Conservation (phyloP, 1,140 invertebrate genomes). For the Orussus abietinus region DNA sequence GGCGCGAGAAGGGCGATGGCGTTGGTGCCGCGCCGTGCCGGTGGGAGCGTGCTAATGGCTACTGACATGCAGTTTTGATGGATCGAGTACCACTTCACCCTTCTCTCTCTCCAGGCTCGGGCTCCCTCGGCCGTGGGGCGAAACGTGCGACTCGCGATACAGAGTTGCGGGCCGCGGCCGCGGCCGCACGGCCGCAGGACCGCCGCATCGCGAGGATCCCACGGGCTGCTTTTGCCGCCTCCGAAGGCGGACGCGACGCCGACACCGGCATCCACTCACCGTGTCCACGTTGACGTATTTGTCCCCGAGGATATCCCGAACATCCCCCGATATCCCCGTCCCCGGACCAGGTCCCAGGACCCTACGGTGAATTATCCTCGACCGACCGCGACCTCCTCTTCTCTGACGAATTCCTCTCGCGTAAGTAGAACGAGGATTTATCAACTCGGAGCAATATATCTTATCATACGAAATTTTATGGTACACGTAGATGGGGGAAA, state of each 20-base stretch:
- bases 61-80: constrained; percentile 59
- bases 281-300: constrained; percentile 49
- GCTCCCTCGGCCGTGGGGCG: constrained; percentile 30
- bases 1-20: constrained; percentile 8
- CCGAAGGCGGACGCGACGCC: constrained; percentile 29
- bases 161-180: too few species aligned
- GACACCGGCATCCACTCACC: constrained; percentile 23
- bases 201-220: too few species aligned
- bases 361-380: constrained; percentile 1
- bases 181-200: too few species aligned
- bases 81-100: constrained; percentile 49
- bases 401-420: too few species aligned
- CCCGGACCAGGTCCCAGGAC: constrained; percentile 25
- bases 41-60: constrained; percentile 59
- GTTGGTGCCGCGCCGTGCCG: constrained; percentile 32
- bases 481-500: too few species aligned
- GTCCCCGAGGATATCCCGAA: constrained; percentile 41
- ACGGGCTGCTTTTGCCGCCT: too few species aligned
- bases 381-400: too few species aligned
- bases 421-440: too few species aligned
- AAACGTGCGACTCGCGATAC: constrained; percentile 24
- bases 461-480: too few species aligned
- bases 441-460: too few species aligned
- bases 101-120: too few species aligned
- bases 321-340: too few species aligned